Evolutionary conservation across 1,140 invertebrate genomes (phyloP), one percentile per base, ranked within the genome.

Genomic region (Euschistus heros): DNA sequence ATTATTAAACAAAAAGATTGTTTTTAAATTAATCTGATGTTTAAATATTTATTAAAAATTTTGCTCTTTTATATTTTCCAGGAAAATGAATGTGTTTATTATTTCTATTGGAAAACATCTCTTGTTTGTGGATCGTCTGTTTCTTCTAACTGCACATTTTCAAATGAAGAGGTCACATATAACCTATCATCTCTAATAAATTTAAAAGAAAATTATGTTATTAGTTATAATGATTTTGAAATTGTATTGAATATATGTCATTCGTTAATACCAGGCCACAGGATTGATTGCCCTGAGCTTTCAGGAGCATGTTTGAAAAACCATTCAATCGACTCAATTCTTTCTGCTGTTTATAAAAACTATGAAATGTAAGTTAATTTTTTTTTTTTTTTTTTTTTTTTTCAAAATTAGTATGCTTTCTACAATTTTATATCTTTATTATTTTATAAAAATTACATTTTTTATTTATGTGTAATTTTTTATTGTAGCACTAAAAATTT

Each of bases 191-290:
- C 54, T 27, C 26, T 57, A 15, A 22, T 17, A 26, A 57, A 57
- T 57, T 24, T 26, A 57, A 57, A 27, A 15, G 24, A 57, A 57
- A 57, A 57, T 57, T 57, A 57, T 26, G 4, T 57, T 57, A 14
- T 57, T 17, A 22, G 3, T 5, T 57, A 24, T 6, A 57, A 57
- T 26, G 24, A 22, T 13, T 24, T 22, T 18, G 54, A 26, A 24
- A 57, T 57, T 10, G 54, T 18, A 24, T 2, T 57, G 4, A 57
- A 57, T 57, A 24, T 57, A 24, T 57, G 54, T 14, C 54, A 24
- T 57, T 57, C 54, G 10, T 15, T 57, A 15, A 22, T 57, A 24
- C 54, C 18, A 10, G 54, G 54, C 24, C 54, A 57, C 24, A 22
- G 24, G 26, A 57, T 57, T 26, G 3, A 26, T 24, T 57, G 54